Percentiles rank a stretch among this genome's conserved stretches.
Evolutionary conservation across 1,140 invertebrate species (phyloP).

Genomic region (Triops longicaudatus): DNA sequence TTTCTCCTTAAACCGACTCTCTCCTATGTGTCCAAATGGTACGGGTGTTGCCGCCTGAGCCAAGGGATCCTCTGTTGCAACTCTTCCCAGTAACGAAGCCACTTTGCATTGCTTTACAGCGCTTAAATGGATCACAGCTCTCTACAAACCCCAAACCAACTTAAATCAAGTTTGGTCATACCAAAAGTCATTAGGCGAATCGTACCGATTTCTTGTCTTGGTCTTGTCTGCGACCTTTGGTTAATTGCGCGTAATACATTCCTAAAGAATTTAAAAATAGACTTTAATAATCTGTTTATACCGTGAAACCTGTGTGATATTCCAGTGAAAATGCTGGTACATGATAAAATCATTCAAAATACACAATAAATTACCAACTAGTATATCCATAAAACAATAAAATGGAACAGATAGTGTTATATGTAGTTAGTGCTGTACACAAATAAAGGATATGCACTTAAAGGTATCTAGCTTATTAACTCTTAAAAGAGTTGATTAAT

Average conservation of each 20-base stretch:
- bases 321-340: no score
- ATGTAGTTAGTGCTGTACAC: no score
- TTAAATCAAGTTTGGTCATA: no score
- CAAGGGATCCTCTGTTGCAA: background rate
- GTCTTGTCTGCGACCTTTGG: background rate
- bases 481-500: no score
- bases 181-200: background rate
- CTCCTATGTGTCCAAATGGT: slow-evolving; percentile 30
- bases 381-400: no score
- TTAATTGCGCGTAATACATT: background rate
- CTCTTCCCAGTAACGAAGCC: background rate
- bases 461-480: no score
- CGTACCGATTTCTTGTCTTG: background rate
- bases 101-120: background rate
- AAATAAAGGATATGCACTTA: no score
- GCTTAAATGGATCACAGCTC: background rate
- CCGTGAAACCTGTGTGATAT: no score
- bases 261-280: background rate
- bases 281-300: no score
- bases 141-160: background rate
- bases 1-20: slow-evolving; percentile 36
- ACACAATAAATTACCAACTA: no score
- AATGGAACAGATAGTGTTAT: no score
- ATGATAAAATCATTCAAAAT: no score
- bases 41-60: background rate